Base-by-base conservation (phyloP, 2,113 vertebrate species). In the Loxodonta africana region DNA sequence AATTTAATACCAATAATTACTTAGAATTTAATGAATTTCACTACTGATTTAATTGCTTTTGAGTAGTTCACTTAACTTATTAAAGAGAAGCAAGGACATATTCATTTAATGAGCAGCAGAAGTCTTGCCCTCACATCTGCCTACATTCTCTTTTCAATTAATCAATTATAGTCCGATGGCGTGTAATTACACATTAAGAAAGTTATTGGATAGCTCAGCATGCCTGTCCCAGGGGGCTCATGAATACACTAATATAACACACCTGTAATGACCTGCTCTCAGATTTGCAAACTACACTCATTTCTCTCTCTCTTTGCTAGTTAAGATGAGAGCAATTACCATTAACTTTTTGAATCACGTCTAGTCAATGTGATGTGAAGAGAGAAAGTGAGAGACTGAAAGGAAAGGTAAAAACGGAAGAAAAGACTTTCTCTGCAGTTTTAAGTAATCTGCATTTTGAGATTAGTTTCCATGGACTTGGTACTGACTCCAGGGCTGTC, bases 141-240 rank as follows among this genome's bases (percentile, higher is more conserved):
- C 98, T 98, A 98, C 98, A 98, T 98, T 98, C 98, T 98, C 98
- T 98, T 99, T 98, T 98, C 99, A 99, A 99, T 99, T 99, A 99
- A 99, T 99, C 99, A 99, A 98, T 99, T 99, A 99, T 97, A 98
- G 98, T 98, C 98, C 92, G 97, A 98, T 98, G 98, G 97, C 98
- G 97, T 98, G 97, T 99, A 99, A 99, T 99, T 99, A 99, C 98
- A 99, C 98, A 99, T 99, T 99, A 98, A 98, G 98, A 98, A 98
- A 98, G 98, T 98, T 99, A 99, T 99, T 99, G 98, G 98, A 98
- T 98, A 98, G 87, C 98, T 23, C 98, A 98, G 98, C 98, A 98
- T 98, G 98, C 91, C 96, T 98, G 97, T 99, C 98, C 98, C 98
- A 37, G 95, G 97, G 97, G 98, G 95, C 98, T 98, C 98, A 98